Base-by-base conservation (phyloP, 2,797 vertebrate species). In the Spheniscus humboldti region DNA sequence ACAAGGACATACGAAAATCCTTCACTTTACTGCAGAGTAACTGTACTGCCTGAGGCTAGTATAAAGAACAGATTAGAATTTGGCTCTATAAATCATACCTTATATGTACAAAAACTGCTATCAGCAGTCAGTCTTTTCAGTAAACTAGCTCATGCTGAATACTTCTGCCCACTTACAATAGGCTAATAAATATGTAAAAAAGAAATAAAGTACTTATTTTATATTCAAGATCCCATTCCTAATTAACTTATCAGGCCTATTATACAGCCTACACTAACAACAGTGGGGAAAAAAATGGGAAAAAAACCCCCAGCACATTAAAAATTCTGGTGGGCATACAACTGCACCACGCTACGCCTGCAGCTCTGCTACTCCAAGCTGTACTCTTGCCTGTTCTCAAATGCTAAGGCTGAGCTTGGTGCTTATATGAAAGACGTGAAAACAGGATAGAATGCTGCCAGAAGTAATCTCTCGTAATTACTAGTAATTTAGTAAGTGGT, bases 241-340 rank as follows among this genome's bases (percentile, higher is more conserved):
- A 92, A 95, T 94, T 95, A 90, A 87, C 27, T 94, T 86, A 76
- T 11, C 69, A 90, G 94, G 35, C 10, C 73, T 90, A 56, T 30
- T 76, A 45, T 25, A 73, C 18, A 69, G 31, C 18, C 45, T 81
- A 41, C 35, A 77, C 11, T 12, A 93, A 74, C 25, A 79, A 62
- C 41, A 77, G 31, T 5, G 17, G 20, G 17, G 23, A 23, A 17
- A 5, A 76, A 68, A 79, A 75, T 47, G 8, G 1, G 18, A 9
- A 8, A n/a, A 0, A 55, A 80, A 7, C 0, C 7, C 12, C 8
- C 30, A 79, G 35, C 56, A 57, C 50, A 94, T 93, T 96, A 95
- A 48, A 86, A 74, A 96, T 94, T 96, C 96, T 86, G 86, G 81
- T 86, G 94, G 79, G 78, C 78, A 86, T 57, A 52, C 66, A 92